A percentile compares a stretch with the other conserved stretches of the same genome.
phyloP scores from a whole-genome alignment of 1,140 invertebrate genomes.

The Drosophila tsacasi region DNA sequence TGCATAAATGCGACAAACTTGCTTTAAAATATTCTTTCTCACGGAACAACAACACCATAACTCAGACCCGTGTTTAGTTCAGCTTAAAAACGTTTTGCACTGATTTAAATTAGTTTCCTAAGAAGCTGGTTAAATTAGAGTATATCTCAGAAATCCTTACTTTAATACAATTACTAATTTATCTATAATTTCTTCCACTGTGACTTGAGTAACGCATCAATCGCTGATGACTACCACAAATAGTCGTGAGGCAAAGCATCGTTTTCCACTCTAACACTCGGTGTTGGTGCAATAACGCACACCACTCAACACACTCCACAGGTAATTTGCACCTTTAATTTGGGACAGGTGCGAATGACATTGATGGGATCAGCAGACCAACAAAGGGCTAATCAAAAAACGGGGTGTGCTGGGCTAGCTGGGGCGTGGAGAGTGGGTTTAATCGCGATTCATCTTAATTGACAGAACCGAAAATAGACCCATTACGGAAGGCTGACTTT shows the following conservation, averaged over 20 bases:
- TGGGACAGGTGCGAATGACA: slow-evolving; percentile 38
- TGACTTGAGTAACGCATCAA: slow-evolving; percentile 9
- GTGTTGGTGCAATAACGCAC: slow-evolving; percentile 10
- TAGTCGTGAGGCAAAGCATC: slow-evolving; percentile 29
- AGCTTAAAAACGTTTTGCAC: background rate
- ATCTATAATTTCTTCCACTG: background rate
- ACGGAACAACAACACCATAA: background rate
- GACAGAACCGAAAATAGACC: background rate
- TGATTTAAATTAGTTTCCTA: background rate
- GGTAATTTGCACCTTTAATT: slow-evolving; percentile 55
- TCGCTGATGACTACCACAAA: slow-evolving; percentile 32
- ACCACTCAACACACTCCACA: background rate
- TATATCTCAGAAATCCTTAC: background rate
- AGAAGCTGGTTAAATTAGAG: too few species aligned
- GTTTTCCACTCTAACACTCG: slow-evolving; percentile 1
- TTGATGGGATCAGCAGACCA: slow-evolving; percentile 33
- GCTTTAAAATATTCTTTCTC: background rate
- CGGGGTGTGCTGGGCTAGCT: slow-evolving; percentile 3
- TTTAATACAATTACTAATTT: background rate
- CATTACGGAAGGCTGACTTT: slow-evolving; percentile 3
- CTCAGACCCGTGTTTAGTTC: background rate
- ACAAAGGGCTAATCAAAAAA: slow-evolving; percentile 17
- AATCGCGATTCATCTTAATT: slow-evolving; percentile 19
- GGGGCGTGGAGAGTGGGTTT: background rate
- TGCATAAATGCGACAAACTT: slow-evolving; percentile 1